Evolutionary conservation across 2,797 vertebrate species (phyloP), one percentile per base, ranked within the genome.

Genomic region (Phylloscopus collybita): DNA sequence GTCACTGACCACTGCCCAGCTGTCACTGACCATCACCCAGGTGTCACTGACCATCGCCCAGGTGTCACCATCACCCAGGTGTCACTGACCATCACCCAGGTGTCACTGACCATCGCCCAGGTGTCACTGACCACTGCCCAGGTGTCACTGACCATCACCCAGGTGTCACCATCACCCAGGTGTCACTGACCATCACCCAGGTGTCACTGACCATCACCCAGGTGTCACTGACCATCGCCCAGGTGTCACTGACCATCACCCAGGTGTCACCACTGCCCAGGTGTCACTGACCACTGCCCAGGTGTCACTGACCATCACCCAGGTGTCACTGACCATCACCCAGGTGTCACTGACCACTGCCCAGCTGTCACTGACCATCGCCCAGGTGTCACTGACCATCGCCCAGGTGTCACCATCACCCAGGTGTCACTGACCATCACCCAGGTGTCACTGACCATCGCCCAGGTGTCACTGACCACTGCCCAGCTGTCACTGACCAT

Each of bases 391-490:
- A 10, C 38, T 38, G 44, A 18, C 30, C 19, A 74, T 0, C 3
- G 15, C 1, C n/a, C 44, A 30, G 15, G 3, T 45, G 32, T 17
- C 53, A 21, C 30, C 19, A 17, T 4, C 3, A 9, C 4, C 26
- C 26, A 16, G 13, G 0, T 23, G n/a, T 54, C 50, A 14, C 34
- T 22, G 25, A 8, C 14, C 40, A 27, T 2, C 1, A 42, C 42
- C 42, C 42, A 42, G 16, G 42, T 42, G 42, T 42, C 40, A 13
- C 42, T 42, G 40, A 42, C 40, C 40, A 42, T 16, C 13, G 13
- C 3, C 25, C 32, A 20, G 13, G 0, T 22, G 32, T 54, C 50
- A 6, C 14, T n/a, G n/a, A n/a, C n/a, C 40, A 29, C 1, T 1
- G 5, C 9, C 15, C 26, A 40, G 26, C 4, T 62, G 27, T 30